A percentile compares a stretch with the other conserved stretches of the same genome.
phyloP scores from a whole-genome alignment of 2,113 vertebrate species.

The Python bivittatus region DNA sequence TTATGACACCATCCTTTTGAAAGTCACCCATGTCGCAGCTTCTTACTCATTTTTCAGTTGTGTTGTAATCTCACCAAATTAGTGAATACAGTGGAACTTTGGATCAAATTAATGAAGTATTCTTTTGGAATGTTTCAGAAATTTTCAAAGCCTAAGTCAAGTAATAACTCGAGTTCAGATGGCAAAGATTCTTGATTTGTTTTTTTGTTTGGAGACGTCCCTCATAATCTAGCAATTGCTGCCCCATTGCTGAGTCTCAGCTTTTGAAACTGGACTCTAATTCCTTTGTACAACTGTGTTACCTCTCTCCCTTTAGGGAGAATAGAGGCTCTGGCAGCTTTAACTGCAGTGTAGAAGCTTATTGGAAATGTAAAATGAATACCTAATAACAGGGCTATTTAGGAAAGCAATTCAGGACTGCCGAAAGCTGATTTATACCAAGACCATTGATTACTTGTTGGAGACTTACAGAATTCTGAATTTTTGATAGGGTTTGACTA shows the following conservation, averaged over 20 bases:
- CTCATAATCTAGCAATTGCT: not conserved
- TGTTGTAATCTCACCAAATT: not conserved
- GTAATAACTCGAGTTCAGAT: constrained; percentile 22
- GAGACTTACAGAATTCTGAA: constrained; percentile 39
- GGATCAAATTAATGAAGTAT: not conserved
- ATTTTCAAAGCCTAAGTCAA: constrained; percentile 24
- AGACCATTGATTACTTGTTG: constrained; percentile 41
- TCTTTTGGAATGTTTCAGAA: constrained; percentile 24
- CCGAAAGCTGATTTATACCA: constrained; percentile 54
- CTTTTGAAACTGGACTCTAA: not conserved
- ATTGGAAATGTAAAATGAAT: constrained; percentile 43
- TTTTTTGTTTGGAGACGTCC: not conserved
- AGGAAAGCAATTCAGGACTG: constrained; percentile 37
- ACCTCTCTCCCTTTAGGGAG: not conserved
- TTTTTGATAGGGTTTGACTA: constrained; percentile 44
- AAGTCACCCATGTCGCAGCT: not conserved
- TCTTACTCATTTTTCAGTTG: not conserved
- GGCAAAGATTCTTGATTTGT: constrained; percentile 26
- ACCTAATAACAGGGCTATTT: constrained; percentile 45
- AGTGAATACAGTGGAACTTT: constrained; percentile 9
- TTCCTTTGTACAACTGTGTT: rapidly evolving
- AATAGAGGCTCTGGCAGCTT: not conserved
- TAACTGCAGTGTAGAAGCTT: constrained; percentile 22
- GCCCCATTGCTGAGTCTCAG: not conserved
- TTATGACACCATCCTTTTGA: not conserved